Conservation (phyloP, 1,140 invertebrate genomes). For the Hylyphantes graminicola region DNA sequence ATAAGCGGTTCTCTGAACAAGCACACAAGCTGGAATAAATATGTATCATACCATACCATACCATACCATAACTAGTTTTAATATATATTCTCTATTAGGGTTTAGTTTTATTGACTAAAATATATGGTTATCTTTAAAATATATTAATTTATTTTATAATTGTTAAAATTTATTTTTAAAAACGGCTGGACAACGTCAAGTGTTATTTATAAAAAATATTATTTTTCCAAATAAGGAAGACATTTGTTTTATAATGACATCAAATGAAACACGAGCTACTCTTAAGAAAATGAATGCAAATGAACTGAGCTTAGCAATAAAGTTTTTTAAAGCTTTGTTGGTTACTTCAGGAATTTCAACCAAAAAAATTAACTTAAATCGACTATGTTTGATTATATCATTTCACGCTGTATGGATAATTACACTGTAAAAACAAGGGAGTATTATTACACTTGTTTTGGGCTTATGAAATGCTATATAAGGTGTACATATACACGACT, state of each 20-base stretch:
- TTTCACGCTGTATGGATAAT: background rate
- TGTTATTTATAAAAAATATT: background rate
- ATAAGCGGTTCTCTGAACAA: too few species aligned
- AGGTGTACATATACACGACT: too few species aligned
- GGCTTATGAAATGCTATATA: too few species aligned
- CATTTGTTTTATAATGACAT: background rate
- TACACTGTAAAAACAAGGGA: too few species aligned
- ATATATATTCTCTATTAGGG: too few species aligned
- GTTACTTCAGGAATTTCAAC: background rate
- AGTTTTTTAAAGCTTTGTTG: background rate
- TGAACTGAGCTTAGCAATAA: background rate
- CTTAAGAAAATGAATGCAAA: background rate
- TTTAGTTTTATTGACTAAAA: too few species aligned
- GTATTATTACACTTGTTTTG: too few species aligned
- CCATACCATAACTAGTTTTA: too few species aligned
- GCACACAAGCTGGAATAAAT: too few species aligned
- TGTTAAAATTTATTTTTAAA: background rate
- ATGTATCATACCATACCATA: too few species aligned
- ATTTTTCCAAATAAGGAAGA: background rate
- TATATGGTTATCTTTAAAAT: background rate
- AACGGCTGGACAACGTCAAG: background rate
- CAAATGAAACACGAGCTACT: background rate
- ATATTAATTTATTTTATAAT: background rate
- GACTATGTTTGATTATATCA: background rate
- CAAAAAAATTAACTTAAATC: background rate